Evolutionary conservation across 2,797 vertebrate genomes (phyloP), one percentile per base, ranked within the genome.

Genomic region (Diglossa cyanea): DNA sequence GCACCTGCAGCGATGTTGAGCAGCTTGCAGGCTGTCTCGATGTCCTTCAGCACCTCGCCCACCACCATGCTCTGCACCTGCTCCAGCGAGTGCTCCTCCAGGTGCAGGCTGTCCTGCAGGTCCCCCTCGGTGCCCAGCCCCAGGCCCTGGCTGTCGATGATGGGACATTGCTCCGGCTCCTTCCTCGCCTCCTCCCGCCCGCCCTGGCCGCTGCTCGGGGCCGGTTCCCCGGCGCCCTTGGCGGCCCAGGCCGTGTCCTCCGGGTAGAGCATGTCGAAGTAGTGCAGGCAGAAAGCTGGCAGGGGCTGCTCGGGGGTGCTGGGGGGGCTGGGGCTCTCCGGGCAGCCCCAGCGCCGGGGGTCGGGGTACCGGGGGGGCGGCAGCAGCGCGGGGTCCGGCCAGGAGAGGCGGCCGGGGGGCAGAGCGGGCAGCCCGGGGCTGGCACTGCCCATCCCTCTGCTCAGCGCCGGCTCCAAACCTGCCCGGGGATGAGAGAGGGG

Each of bases 11-110:
- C 97, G 96, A 99, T 99, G 95, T 99, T 99, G 89, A 99, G 99
- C 80, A 99, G 98, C 95, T 99, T 99, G 97, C 99, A 99, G 87
- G 99, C 99, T 0, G 99, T 99, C 97, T 99, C 99, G 20, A 99
- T 99, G 97, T 99, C 99, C 98, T 99, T 99, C 81, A 99, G 98
- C 91, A 99, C 99, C 86, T 99, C 99, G 4, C 99, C 99, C 88
- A 99, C 98, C 94, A 99, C 99, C 98, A 99, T 98, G 97, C 98
- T 99, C 97, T 99, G 99, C 94, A 99, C 99, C 98, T 99, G 99
- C 97, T 99, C 99, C 97, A 99, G 97, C 1, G 99, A 99, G 21
- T 98, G 98, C 82, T 99, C 99, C 96, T 99, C 99, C 96, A 99
- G 98, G 35, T 77, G 94, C 95, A 98, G 96, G 84, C 91, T 97